These are phyloP conservation scores for Neopipo cinnamomea DNA, from an alignment of 2,113 vertebrate species.

Conservation along the genomic window DNA sequence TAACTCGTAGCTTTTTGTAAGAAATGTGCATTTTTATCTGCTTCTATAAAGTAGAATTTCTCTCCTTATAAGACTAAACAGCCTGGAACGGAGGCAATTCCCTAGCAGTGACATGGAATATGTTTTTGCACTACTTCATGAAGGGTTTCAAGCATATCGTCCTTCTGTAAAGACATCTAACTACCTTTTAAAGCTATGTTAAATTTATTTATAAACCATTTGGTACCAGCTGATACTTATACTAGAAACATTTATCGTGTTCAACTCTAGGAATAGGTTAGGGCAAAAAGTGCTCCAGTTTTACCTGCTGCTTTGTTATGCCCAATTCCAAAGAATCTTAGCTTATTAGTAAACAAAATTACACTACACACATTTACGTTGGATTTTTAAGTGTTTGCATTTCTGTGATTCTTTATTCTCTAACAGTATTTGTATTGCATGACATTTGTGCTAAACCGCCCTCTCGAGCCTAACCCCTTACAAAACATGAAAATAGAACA, in stretches of 20 bases:
- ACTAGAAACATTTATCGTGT: not conserved
- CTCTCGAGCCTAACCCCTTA: not conserved
- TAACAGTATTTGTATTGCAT: not conserved
- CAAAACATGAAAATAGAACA: not conserved
- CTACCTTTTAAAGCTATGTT: conserved; percentile 21
- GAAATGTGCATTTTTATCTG: not conserved
- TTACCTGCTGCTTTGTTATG: not conserved
- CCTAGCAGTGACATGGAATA: not conserved
- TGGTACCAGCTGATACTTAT: conserved; percentile 18
- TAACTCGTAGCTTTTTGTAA: not conserved
- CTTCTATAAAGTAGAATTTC: not conserved
- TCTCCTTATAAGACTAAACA: not conserved
- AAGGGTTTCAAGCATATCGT: not conserved
- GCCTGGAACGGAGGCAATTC: not conserved
- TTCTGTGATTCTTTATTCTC: not conserved
- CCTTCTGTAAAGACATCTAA: not conserved
- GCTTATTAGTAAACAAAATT: not conserved
- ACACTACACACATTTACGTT: not conserved
- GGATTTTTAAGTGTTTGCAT: not conserved
- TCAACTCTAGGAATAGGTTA: not conserved
- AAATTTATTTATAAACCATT: not conserved
- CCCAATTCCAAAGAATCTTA: not conserved
- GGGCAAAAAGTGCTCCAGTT: not conserved
- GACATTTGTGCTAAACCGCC: not conserved
- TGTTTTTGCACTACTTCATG: not conserved